Conservation (phyloP, 2,113 vertebrate genomes). For the Corvus hawaiiensis region DNA sequence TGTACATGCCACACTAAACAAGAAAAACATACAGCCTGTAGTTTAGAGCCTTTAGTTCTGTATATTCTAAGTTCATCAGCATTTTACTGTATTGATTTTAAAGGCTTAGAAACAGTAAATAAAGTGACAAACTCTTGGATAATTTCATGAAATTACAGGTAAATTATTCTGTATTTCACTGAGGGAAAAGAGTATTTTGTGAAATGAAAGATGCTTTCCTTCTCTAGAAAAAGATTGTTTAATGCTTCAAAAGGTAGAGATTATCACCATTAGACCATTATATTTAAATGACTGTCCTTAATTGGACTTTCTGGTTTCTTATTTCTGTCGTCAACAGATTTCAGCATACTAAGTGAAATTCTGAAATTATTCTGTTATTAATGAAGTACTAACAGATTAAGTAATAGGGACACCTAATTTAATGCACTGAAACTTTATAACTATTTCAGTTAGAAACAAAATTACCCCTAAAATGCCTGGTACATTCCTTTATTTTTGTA, state of each 20-base stretch:
- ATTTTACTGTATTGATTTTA: constrained; percentile 2
- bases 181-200: not conserved
- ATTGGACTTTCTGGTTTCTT: not conserved
- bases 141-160: not conserved
- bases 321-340: not conserved
- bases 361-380: not conserved
- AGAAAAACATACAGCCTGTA: not conserved
- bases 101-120: not conserved
- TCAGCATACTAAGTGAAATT: not conserved
- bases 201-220: not conserved
- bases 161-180: not conserved
- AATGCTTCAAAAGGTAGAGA: not conserved
- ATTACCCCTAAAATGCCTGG: not conserved
- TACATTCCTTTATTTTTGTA: not conserved
- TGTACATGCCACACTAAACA: not conserved
- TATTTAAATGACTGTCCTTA: not conserved
- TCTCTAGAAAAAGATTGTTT: not conserved
- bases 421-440: not conserved
- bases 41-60: not conserved
- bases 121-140: not conserved
- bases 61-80: not conserved
- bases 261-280: not conserved
- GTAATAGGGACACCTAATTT: not conserved
- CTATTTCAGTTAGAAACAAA: not conserved
- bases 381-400: not conserved